These are phyloP conservation scores for Paedocypris sp. DNA, from an alignment of 2,113 vertebrate genomes.

Conservation along the genomic window DNA sequence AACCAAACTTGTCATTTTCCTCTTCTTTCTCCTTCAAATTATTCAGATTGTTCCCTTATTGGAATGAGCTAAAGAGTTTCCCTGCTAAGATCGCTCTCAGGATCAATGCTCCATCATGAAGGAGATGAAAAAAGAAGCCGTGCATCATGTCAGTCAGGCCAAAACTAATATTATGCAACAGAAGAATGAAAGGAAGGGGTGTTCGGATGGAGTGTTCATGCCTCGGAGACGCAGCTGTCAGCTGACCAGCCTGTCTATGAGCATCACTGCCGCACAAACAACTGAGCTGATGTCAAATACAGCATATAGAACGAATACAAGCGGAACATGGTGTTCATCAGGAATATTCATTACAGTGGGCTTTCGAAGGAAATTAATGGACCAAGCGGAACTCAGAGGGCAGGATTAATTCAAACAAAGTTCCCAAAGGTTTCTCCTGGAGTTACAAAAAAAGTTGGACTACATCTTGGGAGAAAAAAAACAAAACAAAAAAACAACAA, in stretches of 20 bases:
- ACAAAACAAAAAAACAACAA: too few relatives aligned
- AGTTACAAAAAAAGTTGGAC: too few relatives aligned
- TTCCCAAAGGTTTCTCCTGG: too few relatives aligned
- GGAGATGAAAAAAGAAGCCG: background rate
- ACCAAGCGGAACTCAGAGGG: too few relatives aligned
- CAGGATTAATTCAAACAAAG: too few relatives aligned
- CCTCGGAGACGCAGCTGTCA: background rate
- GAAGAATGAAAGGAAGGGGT: background rate
- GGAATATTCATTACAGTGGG: too few relatives aligned
- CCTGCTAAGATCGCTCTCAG: background rate
- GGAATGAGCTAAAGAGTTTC: background rate
- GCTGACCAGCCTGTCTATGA: conserved; percentile 10
- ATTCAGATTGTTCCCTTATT: background rate
- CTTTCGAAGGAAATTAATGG: too few relatives aligned
- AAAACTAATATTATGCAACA: background rate
- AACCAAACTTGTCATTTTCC: background rate
- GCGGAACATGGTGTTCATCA: too few relatives aligned
- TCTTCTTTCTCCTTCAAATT: background rate
- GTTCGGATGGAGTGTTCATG: background rate
- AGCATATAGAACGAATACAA: too few relatives aligned
- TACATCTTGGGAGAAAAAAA: too few relatives aligned
- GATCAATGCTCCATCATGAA: background rate
- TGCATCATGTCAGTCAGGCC: background rate
- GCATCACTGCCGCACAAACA: background rate
- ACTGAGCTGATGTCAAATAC: too few relatives aligned